Percentiles rank a stretch among this genome's conserved stretches.
Conservation (phyloP, 2,797 vertebrate genomes). For the Myoxocephalus aenaeus region DNA sequence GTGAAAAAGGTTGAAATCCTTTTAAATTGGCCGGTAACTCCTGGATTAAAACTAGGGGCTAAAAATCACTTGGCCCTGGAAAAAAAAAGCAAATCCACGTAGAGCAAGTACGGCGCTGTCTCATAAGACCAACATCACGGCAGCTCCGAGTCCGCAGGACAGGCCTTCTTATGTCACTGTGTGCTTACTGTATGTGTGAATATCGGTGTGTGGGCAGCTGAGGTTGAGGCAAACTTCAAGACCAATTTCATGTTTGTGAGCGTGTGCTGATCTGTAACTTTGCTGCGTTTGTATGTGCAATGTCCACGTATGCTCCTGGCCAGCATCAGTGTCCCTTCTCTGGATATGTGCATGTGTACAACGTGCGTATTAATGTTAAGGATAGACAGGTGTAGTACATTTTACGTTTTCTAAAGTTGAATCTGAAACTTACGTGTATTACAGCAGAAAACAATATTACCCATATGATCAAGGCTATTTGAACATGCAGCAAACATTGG, state of each 20-base stretch:
- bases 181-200: slow-evolving; percentile 58
- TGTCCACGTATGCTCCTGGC: slow-evolving; percentile 51
- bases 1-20: slow-evolving; percentile 39
- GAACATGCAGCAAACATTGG: background rate
- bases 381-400: background rate
- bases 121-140: slow-evolving; percentile 58
- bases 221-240: slow-evolving; percentile 63
- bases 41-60: slow-evolving; percentile 29
- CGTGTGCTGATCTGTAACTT: slow-evolving; percentile 31
- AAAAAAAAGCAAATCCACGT: slow-evolving; percentile 25
- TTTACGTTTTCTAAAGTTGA: background rate
- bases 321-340: slow-evolving; percentile 14
- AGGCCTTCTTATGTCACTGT: slow-evolving; percentile 61
- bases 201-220: slow-evolving; percentile 60
- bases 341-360: background rate
- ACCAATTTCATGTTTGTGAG: slow-evolving; percentile 53
- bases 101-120: slow-evolving; percentile 39
- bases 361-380: background rate
- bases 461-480: background rate
- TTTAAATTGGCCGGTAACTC: slow-evolving; percentile 28
- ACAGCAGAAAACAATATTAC: background rate
- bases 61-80: slow-evolving; percentile 37
- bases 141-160: slow-evolving; percentile 59
- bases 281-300: slow-evolving; percentile 26
- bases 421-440: background rate